Evolutionary conservation across 2,888 invertebrate species (phyloP), one percentile per base, ranked within the genome.

Genomic region (Sesia bembeciformis): DNA sequence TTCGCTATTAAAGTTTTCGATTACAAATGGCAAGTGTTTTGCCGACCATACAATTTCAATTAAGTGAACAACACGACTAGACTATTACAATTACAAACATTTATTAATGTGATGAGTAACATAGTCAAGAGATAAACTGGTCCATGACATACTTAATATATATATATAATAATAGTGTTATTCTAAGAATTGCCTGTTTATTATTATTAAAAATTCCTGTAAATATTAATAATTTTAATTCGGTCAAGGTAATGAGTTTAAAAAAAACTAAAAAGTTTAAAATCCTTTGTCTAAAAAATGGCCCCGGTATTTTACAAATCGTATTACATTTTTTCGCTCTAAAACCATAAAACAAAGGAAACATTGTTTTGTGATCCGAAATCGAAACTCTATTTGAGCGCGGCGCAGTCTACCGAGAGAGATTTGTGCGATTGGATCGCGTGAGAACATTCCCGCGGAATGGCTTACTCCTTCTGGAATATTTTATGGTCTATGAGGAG

Each of bases 381-480:
- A 62, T 68, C 60, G 62, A 62, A 62, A 60, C 55, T 57, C 60
- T 53, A 57, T 57, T 58, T 58, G 61, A 64, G 72, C 68, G 67
- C 66, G 60, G 63, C 63, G 62, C 64, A 65, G 65, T 67, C 70
- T 65, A 67, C 67, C 71, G 68, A 59, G 65, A 62, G 65, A 78
- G 78, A 81, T 81, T 79, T 80, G 78, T 78, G 74, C 63, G 70
- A 50, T 39, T 49, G 54, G 51, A 59, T 67, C 62, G 60, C 70
- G 72, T 71, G 71, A 66, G 67, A 66, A 65, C 60, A 71, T 70
- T 67, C 64, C 60, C 52, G 46, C 49, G 57, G 58, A 60, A 60
- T 60, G 53, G 59, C 54, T 52, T 39, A 38, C 50, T 38, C 39
- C 38, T 50, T 50, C 5, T 8, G 38, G 53, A 49, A 64, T 65